phyloP scores from a whole-genome alignment of 2,113 vertebrate genomes.

The Sylvietta virens region DNA sequence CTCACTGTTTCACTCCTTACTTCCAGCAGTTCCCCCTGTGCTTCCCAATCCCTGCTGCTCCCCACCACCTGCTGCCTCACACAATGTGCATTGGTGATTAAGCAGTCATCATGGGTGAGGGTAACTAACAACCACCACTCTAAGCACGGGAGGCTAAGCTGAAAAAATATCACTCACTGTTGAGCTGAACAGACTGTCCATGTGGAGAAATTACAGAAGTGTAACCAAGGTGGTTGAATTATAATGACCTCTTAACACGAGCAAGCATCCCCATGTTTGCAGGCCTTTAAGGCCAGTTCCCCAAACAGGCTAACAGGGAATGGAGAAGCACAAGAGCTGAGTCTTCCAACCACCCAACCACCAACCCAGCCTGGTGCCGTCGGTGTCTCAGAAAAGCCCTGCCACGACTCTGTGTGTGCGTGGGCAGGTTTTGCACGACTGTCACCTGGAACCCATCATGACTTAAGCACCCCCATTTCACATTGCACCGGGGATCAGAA shows the following conservation, averaged over 20 bases:
- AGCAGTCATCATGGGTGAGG: background rate
- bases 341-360: background rate
- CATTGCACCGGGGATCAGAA: background rate
- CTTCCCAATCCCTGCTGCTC: background rate
- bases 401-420: fast-evolving
- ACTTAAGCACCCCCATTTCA: background rate
- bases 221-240: background rate
- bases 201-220: background rate
- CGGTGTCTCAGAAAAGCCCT: fast-evolving
- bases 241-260: fast-evolving
- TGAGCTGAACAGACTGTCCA: background rate
- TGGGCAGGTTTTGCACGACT: background rate
- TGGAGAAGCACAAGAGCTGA: background rate
- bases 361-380: background rate
- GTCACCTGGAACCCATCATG: background rate
- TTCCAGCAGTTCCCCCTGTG: fast-evolving
- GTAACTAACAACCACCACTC: background rate
- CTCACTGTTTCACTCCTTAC: background rate
- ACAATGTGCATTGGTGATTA: background rate
- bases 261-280: background rate
- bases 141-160: background rate
- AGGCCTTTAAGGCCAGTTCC: background rate
- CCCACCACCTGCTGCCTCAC: background rate
- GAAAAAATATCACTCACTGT: background rate
- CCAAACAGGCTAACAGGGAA: background rate